phyloP scores from a whole-genome alignment of 2,113 vertebrate genomes.

The Aythya baeri region DNA sequence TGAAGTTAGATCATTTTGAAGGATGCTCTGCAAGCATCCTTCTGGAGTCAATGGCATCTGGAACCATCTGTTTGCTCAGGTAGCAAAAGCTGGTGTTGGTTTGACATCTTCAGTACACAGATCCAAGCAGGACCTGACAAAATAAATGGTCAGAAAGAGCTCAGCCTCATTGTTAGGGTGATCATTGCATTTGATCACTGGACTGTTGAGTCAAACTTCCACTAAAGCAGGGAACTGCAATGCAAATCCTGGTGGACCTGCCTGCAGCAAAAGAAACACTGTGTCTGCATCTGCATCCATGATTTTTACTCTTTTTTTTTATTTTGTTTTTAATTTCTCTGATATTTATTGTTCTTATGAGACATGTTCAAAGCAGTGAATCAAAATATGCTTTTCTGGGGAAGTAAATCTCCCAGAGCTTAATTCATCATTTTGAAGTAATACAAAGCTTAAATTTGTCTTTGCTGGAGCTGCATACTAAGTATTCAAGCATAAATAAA shows the following conservation, averaged over 20 bases:
- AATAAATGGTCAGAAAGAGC: background rate
- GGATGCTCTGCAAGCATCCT: background rate
- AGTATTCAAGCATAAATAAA: slow-evolving; percentile 65
- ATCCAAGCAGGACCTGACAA: background rate
- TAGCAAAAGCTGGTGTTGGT: background rate
- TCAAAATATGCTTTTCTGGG: slow-evolving; percentile 39
- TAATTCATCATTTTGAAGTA: slow-evolving; percentile 65
- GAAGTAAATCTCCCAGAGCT: slow-evolving; percentile 60
- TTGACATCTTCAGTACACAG: background rate
- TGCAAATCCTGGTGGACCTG: background rate
- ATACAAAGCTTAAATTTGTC: slow-evolving; percentile 56
- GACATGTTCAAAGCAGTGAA: background rate
- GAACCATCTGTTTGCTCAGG: background rate
- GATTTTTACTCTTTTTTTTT: background rate
- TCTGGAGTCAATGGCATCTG: fast-evolving
- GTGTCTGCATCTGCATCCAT: background rate
- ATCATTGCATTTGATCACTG: background rate
- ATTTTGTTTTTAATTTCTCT: slow-evolving; percentile 34
- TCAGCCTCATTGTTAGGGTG: background rate
- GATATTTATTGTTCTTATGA: slow-evolving; percentile 45
- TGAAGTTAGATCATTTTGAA: background rate
- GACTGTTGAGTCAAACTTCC: background rate
- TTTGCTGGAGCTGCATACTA: slow-evolving; percentile 35
- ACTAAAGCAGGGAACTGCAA: background rate
- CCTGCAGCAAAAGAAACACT: background rate